Evolutionary conservation across 2,113 vertebrate species (phyloP).

Genomic region (Brevimyrus niger): DNA sequence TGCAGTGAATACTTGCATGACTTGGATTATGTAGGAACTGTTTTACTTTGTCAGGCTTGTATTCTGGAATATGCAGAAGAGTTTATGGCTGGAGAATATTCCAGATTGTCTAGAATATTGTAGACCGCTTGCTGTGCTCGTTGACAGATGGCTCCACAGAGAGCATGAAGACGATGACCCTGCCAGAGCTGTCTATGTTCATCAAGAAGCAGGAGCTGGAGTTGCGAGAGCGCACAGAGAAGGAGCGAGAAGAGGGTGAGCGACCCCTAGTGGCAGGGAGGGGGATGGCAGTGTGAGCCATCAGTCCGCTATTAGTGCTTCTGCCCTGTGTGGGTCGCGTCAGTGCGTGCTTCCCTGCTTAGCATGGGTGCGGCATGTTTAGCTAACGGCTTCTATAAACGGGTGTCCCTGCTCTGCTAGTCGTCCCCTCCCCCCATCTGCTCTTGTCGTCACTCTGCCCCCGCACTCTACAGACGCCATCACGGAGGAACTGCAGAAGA

Average conservation of each 20-base stretch:
- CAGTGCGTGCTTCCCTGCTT: background rate
- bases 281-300: background rate
- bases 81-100: background rate
- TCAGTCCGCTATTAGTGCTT: background rate
- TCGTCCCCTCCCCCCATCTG: background rate
- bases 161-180: conserved; percentile 54
- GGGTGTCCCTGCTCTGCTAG: background rate
- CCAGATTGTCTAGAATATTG: background rate
- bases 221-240: conserved; percentile 55
- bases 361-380: background rate
- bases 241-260: conserved; percentile 74
- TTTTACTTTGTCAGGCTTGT: background rate
- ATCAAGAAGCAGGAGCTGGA: conserved; percentile 58
- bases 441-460: background rate
- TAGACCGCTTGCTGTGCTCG: background rate
- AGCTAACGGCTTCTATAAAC: background rate
- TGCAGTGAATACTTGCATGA: background rate
- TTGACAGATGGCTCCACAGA: conserved; percentile 49
- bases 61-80: background rate
- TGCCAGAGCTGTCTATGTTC: conserved; percentile 67
- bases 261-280: background rate
- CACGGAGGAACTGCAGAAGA: conserved; percentile 67
- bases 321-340: background rate
- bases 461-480: conserved; percentile 59
- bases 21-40: background rate